Evolutionary conservation across 2,113 vertebrate genomes (phyloP), one percentile per base, ranked within the genome.

Genomic region (Etheostoma spectabile): DNA sequence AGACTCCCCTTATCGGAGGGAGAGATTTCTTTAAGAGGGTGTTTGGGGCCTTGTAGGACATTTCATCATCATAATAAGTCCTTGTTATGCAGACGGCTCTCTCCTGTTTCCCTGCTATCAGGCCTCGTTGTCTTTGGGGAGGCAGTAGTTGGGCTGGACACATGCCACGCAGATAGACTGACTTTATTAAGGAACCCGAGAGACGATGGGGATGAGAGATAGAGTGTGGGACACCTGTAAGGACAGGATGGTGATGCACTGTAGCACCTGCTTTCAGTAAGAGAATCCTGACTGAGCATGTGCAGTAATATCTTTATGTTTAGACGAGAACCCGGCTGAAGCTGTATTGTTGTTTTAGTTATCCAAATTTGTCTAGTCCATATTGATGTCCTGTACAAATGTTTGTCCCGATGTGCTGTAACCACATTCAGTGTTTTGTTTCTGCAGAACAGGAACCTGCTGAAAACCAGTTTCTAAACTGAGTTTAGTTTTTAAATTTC

Each of bases 1-100:
- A 88, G 93, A 95, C 95, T 95, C 95, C 96, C 95, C 96, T 95
- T 95, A 95, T 95, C 93, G 75, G 77, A 74, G 82, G 86, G 73
- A 77, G 83, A 89, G 90, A 93, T 93, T 92, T 91, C 87, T 86
- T 76, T 92, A 91, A 93, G 86, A 92, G 88, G 87, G 91, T 92
- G 90, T 94, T 92, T 90, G 92, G 86, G 87, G 73, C 75, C 91
- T 76, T 91, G 90, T 89, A 91, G 84, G 91, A 92, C 86, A 87
- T 91, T 93, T 93, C 90, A 91, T 94, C 93, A 92, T 93, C 91
- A 75, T 94, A 93, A 92, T 92, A 91, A 92, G 90, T 91, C 79
- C 82, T 93, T 94, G 86, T 92, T 86, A 93, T 91, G 85, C 90
- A 83, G 86, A 77, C 52, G 48, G 70, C 88, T 84, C 66, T 0